Evolutionary conservation across 2,888 invertebrate genomes (phyloP).

Genomic region (Periphyllus acericola): DNA sequence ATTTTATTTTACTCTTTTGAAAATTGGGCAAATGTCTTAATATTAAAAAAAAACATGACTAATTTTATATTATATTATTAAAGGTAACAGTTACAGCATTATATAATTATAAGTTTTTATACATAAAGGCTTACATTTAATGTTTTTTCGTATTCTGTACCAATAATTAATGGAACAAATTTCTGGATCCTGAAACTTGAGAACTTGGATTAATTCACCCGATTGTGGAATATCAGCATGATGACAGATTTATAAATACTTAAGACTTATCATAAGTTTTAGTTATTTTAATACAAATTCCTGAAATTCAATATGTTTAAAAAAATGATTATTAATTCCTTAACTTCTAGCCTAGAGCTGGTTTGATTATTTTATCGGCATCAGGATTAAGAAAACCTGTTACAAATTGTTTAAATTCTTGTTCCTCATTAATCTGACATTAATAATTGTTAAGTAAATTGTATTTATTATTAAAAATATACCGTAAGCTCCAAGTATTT

Average conservation of each 20-base stretch:
- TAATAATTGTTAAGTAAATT: neutral
- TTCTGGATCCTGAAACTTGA: conserved; percentile 76
- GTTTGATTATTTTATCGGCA: conserved; percentile 35
- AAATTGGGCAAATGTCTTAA: too few species aligned
- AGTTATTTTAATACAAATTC: conserved; percentile 82
- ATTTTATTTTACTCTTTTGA: too few species aligned
- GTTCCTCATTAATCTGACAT: conserved; percentile 51
- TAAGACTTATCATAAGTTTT: conserved; percentile 75
- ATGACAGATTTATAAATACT: conserved; percentile 85
- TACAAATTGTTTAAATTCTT: conserved; percentile 36
- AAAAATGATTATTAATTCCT: neutral
- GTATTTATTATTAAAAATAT: neutral
- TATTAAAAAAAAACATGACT: too few species aligned
- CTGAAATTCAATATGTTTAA: conserved; percentile 68
- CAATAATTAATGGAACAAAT: conserved; percentile 91
- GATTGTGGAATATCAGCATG: conserved; percentile 81
- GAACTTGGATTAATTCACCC: conserved; percentile 75
- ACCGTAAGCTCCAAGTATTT: neutral
- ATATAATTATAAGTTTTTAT: too few species aligned
- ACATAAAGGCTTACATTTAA: conserved; percentile 72
- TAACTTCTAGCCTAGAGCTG: conserved; percentile 23
- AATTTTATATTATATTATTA: too few species aligned
- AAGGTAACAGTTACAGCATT: too few species aligned
- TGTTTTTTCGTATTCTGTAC: conserved; percentile 79
- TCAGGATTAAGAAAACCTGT: conserved; percentile 42